phyloP scores from a whole-genome alignment of 2,888 invertebrate species.

The Drepana falcataria region DNA sequence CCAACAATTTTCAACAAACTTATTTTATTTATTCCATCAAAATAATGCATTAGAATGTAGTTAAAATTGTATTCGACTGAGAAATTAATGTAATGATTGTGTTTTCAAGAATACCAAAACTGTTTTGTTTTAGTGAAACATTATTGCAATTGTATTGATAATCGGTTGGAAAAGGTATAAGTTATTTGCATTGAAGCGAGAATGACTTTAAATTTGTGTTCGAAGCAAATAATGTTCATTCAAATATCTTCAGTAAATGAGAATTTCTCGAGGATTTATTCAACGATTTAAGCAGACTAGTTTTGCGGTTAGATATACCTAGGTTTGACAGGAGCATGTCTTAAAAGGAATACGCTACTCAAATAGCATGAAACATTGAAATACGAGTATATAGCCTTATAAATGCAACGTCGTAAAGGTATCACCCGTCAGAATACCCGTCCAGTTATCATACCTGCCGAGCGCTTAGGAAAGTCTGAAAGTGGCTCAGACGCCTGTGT shows the following conservation, averaged over 20 bases:
- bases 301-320: no score
- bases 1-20: conserved; percentile 2
- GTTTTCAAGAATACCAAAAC: no score
- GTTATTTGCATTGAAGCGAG: no score
- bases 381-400: neutral
- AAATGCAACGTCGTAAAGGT: neutral
- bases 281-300: no score
- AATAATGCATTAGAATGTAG: neutral
- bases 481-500: neutral
- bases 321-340: neutral
- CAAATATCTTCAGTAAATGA: no score
- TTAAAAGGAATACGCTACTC: neutral
- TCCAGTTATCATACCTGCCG: neutral
- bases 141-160: no score
- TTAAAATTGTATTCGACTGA: neutral
- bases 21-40: conserved; percentile 1
- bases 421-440: neutral
- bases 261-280: no score
- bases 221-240: no score
- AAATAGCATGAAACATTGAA: neutral
- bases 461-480: neutral
- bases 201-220: no score
- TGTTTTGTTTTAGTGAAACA: no score
- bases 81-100: neutral
- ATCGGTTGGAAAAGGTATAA: no score